Evolutionary conservation across 2,113 vertebrate genomes (phyloP), one percentile per base, ranked within the genome.

Genomic region (Sterrhoptilus dennistouni): DNA sequence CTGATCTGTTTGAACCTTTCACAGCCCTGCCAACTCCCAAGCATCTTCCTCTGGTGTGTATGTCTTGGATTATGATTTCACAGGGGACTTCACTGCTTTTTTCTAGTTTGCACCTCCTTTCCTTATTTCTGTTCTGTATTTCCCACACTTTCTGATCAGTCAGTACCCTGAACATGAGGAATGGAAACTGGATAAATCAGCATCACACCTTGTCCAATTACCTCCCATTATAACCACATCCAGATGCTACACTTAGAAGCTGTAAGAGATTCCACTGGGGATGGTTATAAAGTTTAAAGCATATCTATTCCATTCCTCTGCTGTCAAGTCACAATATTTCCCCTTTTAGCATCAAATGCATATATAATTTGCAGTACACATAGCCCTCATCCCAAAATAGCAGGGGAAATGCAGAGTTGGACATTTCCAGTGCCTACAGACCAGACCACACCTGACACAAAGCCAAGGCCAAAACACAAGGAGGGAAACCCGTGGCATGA

Each of bases 141-240:
- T 79, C 89, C 93, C 86, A 35, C 83, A 75, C 74, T 83, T 87
- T 97, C 65, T 79, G 61, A 82, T 85, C 81, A 78, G 61, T 66
- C 82, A 82, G 8, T 57, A 29, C 36, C 57, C 10, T 15, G 28
- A 76, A 29, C 61, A 93, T 11, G 27, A 91, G 50, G 65, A 83
- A 83, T 47, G 45, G 74, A 49, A 89, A 53, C 65, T 66, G 68
- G 69, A 75, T 89, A 90, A 95, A 90, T 90, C 91, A 95, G 54
- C 54, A 66, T 79, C 47, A 64, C 63, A 81, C 70, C 65, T 42
- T 76, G 94, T 57, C 74, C 83, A 25, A 23, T 91, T 53, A 68
- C 45, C 12, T 80, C 68, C 64, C 70, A 33, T 54, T 38, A 57
- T 76, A 96, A 92, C 44, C 70, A 60, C 1, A 1, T 78, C 95